Conservation (phyloP, 64 coral and sea anemone genomes). For the Catalaphyllia jardinei region DNA sequence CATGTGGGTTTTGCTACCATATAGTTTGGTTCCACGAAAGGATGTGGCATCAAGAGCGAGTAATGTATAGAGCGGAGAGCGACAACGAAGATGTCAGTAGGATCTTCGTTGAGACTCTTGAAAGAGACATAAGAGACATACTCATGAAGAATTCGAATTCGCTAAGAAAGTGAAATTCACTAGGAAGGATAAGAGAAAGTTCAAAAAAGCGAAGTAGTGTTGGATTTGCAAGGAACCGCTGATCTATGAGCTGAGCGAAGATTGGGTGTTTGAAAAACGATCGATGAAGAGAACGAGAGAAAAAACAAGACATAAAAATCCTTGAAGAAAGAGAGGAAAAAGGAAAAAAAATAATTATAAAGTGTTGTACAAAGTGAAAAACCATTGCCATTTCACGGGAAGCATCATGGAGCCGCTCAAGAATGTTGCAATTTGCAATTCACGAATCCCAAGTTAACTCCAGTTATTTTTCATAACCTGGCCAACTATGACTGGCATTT, state of each 20-base stretch:
- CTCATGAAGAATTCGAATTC: not conserved
- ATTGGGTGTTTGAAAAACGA: too few species aligned
- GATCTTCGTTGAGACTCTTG: constrained; percentile 9
- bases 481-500: constrained; percentile 33
- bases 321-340: too few species aligned
- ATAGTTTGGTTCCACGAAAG: too few species aligned
- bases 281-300: too few species aligned
- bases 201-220: not conserved
- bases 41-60: too few species aligned
- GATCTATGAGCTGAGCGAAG: too few species aligned
- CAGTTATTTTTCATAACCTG: constrained; percentile 41
- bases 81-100: not conserved
- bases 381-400: constrained; percentile 40
- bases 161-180: too few species aligned
- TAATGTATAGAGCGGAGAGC: too few species aligned
- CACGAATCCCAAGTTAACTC: not conserved
- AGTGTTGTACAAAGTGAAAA: constrained; percentile 40
- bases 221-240: too few species aligned
- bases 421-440: constrained; percentile 34
- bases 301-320: too few species aligned
- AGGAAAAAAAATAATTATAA: too few species aligned
- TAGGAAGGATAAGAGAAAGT: not conserved
- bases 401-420: too few species aligned
- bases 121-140: not conserved
- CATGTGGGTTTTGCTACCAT: constrained; percentile 8